These are phyloP conservation scores for Orchesella flavescens DNA, from an alignment of 2,888 invertebrate species.

Conservation along the genomic window DNA sequence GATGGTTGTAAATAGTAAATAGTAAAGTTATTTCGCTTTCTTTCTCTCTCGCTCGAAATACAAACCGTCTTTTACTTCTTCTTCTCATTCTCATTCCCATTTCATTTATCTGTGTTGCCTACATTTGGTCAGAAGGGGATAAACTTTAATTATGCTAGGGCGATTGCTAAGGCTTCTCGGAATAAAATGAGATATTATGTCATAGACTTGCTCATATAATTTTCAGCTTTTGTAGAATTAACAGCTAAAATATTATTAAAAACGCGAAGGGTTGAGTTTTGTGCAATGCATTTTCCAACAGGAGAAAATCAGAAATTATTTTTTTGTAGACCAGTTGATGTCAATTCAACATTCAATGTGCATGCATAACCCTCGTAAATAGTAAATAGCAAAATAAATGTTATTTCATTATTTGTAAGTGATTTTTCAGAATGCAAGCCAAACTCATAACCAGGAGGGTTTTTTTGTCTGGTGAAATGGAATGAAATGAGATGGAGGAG, in stretches of 20 bases:
- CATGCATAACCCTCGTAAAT: too few species aligned
- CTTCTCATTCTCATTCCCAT: too few species aligned
- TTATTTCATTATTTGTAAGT: background rate
- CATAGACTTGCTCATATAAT: background rate
- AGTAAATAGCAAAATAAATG: too few species aligned
- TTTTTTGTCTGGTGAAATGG: too few species aligned
- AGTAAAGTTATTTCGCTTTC: conserved; percentile 11
- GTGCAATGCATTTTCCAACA: too few species aligned
- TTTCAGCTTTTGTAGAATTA: background rate
- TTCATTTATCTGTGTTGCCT: conserved; percentile 13
- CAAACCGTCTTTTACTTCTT: conserved; percentile 15
- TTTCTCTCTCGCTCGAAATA: background rate
- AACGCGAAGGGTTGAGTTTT: too few species aligned
- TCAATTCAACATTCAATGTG: too few species aligned
- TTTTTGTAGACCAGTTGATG: too few species aligned
- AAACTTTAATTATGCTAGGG: conserved; percentile 18
- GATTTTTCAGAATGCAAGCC: background rate
- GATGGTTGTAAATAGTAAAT: conserved; percentile 1
- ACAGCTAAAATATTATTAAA: too few species aligned
- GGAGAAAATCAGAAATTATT: too few species aligned
- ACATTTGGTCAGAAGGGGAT: conserved; percentile 10
- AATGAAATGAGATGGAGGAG: background rate
- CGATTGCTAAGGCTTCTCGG: background rate
- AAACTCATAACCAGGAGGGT: background rate
- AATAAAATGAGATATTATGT: background rate